Conservation (phyloP, 2,113 vertebrate genomes). For the Collichthys lucidus region DNA sequence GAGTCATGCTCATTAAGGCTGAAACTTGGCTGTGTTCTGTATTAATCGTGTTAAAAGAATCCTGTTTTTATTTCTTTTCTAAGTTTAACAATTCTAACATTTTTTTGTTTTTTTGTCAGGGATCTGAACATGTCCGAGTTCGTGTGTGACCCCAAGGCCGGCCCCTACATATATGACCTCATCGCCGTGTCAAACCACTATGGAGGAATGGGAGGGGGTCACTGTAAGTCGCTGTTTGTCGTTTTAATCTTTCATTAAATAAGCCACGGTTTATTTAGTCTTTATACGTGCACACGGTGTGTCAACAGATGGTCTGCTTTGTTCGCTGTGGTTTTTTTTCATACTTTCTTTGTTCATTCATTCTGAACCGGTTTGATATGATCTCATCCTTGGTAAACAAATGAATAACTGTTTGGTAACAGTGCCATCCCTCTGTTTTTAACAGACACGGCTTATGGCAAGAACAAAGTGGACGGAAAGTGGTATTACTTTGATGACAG, state of each 20-base stretch:
- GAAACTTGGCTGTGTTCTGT: not conserved
- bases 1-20: conserved; percentile 25
- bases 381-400: conserved; percentile 14
- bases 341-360: not conserved
- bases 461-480: conserved; percentile 92
- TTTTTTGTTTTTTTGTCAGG: conserved; percentile 76
- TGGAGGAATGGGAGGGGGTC: conserved; percentile 96
- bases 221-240: conserved; percentile 88
- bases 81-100: not conserved
- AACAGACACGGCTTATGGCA: conserved; percentile 94
- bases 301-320: conserved; percentile 14
- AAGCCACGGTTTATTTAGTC: not conserved
- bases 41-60: not conserved
- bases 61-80: not conserved
- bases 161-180: conserved; percentile 93
- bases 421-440: conserved; percentile 30
- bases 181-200: conserved; percentile 97
- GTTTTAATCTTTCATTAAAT: not conserved
- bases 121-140: conserved; percentile 96
- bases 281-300: not conserved
- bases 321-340: conserved; percentile 10
- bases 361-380: not conserved
- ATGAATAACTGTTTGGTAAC: not conserved
- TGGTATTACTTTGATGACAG: conserved; percentile 99
- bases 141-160: conserved; percentile 91